Conservation (phyloP, 2,113 vertebrate genomes). For the Oryzias curvinotus region DNA sequence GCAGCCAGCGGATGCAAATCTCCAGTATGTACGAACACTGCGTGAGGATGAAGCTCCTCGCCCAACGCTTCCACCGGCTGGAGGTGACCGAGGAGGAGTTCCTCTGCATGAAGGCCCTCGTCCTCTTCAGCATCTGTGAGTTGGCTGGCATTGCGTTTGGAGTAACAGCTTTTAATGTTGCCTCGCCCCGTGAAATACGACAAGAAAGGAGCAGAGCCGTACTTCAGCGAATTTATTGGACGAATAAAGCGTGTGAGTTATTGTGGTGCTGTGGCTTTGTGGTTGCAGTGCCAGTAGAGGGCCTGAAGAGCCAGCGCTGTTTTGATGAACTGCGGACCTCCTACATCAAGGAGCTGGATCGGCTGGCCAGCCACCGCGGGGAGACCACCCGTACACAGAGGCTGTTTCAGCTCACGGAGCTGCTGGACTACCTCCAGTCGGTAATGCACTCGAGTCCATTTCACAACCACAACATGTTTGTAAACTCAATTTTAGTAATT, state of each 20-base stretch:
- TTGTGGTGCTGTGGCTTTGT: conserved; percentile 61
- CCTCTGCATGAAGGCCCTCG: conserved; percentile 94
- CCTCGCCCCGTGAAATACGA: conserved; percentile 36
- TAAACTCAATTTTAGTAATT: neutral
- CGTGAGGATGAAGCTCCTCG: conserved; percentile 88
- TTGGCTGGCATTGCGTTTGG: conserved; percentile 18
- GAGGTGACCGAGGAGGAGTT: conserved; percentile 95
- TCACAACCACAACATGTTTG: neutral
- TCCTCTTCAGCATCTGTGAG: conserved; percentile 96
- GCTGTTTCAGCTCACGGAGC: conserved; percentile 95
- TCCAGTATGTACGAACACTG: conserved; percentile 96
- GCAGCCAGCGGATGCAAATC: conserved; percentile 92
- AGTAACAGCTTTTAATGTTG: conserved; percentile 24
- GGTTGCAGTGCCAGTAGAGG: conserved; percentile 89
- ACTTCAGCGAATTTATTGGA: conserved; percentile 34
- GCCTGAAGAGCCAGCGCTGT: conserved; percentile 91
- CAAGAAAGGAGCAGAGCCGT: conserved; percentile 20
- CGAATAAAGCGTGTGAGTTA: conserved; percentile 49
- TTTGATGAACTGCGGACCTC: conserved; percentile 96
- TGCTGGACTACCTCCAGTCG: conserved; percentile 93
- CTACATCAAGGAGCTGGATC: conserved; percentile 95
- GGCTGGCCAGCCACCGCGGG: conserved; percentile 87
- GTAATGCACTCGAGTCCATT: conserved; percentile 73
- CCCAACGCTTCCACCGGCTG: conserved; percentile 89
- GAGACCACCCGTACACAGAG: conserved; percentile 89